Percentiles rank a stretch among this genome's conserved stretches.
These are phyloP conservation scores for Pitangus sulphuratus DNA, from an alignment of 2,797 vertebrate species.

Conservation along the genomic window DNA sequence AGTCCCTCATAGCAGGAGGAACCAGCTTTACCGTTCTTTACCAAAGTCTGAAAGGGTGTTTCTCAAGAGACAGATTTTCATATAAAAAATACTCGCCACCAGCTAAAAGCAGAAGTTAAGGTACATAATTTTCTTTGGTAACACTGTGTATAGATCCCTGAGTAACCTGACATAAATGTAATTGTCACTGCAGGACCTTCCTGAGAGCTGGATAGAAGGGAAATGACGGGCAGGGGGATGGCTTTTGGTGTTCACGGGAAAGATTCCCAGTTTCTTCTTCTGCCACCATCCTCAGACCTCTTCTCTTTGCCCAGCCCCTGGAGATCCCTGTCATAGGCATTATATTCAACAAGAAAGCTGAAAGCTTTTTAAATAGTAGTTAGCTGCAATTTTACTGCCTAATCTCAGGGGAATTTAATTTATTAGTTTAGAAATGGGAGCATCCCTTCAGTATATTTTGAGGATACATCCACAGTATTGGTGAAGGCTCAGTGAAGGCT, in stretches of 20 bases:
- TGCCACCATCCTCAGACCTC: background rate
- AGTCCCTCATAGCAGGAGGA: background rate
- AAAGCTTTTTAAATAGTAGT: background rate
- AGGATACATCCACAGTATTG: background rate
- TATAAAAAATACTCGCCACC: background rate
- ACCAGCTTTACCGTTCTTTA: background rate
- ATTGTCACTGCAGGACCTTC: background rate
- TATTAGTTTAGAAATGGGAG: background rate
- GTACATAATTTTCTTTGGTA: background rate
- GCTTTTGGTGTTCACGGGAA: background rate
- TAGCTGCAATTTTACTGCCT: background rate
- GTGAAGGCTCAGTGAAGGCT: background rate
- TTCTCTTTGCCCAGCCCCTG: background rate
- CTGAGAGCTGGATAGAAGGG: background rate
- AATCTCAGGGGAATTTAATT: background rate
- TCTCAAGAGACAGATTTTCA: background rate
- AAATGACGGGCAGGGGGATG: rapidly evolving
- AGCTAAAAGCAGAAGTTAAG: background rate
- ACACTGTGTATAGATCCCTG: background rate
- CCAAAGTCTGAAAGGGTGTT: background rate
- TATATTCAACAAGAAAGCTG: background rate
- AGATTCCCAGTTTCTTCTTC: background rate
- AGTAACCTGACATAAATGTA: background rate
- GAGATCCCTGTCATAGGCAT: background rate
- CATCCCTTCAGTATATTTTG: background rate